Evolutionary conservation across 2,888 invertebrate genomes (phyloP).

Genomic region (Eupithecia vulgata): DNA sequence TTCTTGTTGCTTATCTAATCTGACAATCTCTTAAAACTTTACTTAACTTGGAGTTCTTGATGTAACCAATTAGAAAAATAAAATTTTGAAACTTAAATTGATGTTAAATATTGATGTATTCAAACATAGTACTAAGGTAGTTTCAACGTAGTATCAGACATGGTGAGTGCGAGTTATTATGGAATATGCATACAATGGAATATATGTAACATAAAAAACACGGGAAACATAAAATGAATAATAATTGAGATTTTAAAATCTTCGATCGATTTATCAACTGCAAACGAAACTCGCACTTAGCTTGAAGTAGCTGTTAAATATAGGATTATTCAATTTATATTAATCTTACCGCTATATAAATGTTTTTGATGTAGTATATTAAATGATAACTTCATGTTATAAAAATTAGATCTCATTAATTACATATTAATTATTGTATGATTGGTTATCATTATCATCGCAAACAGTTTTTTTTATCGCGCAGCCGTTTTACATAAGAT

Average conservation of each 20-base stretch:
- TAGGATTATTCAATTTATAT: background rate
- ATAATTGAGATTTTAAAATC: background rate
- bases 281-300: background rate
- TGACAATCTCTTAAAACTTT: background rate
- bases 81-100: background rate
- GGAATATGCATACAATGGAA: background rate
- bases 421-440: conserved; percentile 44
- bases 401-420: conserved; percentile 54
- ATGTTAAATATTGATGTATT: background rate
- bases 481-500: background rate
- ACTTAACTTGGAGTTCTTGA: background rate
- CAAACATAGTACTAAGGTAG: background rate
- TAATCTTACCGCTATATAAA: background rate
- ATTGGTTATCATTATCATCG: background rate
- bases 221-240: no score
- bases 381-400: conserved; percentile 1
- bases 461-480: background rate
- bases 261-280: background rate
- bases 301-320: background rate
- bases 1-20: background rate
- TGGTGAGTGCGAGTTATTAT: background rate
- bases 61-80: background rate
- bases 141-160: background rate
- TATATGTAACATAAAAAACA: no score
- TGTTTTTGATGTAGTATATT: background rate